phyloP scores from a whole-genome alignment of 1,140 invertebrate genomes.

The Macrobrachium nipponense region DNA sequence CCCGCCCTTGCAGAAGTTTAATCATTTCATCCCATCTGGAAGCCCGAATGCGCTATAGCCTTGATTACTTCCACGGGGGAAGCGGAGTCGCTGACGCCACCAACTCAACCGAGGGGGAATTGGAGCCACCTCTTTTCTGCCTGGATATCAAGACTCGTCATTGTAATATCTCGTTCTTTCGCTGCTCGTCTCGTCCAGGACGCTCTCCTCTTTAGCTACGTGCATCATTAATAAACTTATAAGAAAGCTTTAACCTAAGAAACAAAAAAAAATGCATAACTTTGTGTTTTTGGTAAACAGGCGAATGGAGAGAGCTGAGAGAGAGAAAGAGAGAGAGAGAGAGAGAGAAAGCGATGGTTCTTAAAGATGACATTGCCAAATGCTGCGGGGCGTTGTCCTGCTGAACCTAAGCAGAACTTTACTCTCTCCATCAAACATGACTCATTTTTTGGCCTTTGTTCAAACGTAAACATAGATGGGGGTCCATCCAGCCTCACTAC shows the following conservation, averaged over 20 bases:
- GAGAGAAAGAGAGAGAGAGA: not conserved
- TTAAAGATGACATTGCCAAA: constrained; percentile 5
- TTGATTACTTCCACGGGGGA: constrained; percentile 60
- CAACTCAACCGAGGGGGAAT: constrained; percentile 47
- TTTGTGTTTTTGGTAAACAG: too few species aligned
- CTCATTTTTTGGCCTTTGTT: too few species aligned
- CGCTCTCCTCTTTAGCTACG: not conserved
- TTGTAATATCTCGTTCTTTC: not conserved
- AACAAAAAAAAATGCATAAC: too few species aligned
- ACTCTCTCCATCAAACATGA: not conserved
- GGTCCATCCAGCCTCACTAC: too few species aligned
- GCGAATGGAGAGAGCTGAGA: not conserved
- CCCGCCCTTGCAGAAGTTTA: constrained; percentile 58
- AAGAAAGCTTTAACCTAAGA: too few species aligned
- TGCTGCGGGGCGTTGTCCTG: not conserved
- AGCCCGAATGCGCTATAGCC: constrained; percentile 35
- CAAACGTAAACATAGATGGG: too few species aligned
- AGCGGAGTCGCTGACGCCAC: constrained; percentile 43
- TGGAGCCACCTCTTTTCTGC: constrained; percentile 15
- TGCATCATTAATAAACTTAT: not conserved
- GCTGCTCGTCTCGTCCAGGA: not conserved
- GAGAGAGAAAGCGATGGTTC: not conserved
- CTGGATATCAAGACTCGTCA: not conserved
- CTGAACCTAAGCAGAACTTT: too few species aligned
- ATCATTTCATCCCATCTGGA: constrained; percentile 59